Evolutionary conservation across 1,140 invertebrate genomes (phyloP), one percentile per base, ranked within the genome.

Genomic region (Lineus longissimus): DNA sequence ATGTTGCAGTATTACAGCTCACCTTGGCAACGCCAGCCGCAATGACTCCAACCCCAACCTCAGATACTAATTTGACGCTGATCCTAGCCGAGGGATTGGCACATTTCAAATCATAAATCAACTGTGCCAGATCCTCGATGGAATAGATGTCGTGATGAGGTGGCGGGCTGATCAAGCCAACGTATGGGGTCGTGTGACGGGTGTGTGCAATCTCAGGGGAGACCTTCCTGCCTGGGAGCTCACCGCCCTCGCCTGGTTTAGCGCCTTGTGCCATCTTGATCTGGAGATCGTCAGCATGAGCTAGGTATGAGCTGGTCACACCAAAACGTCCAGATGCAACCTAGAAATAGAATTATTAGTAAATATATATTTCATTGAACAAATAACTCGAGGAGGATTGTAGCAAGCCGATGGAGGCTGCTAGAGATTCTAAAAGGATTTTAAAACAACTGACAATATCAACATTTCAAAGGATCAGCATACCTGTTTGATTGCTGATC

Each of bases 131-230:
- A 85, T 99, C 97, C 84, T 99, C 97, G 75, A 99, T 99, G 36
- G 94, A 97, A 83, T 99, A 99, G 80, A 99, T 98, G 78, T 99
- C 96, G 81, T 99, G 97, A 85, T 99, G 97, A 6, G 97, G 97
- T 6, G 97, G 96, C 33, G 97, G 97, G 0, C 95, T 98, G 76
- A 99, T 98, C 0, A 99, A 83, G 57, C 97, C 97, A n/a, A 99
- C 97, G 7, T 95, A 95, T 6, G 95, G 86, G 1, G 98, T 94
- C 0, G 95, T 98, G 81, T 97, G 94, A 56, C 97, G 86, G 1
- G 94, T 97, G 63, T 88, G 87, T 6, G 96, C 97, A 77, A 99
- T 99, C 57, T 97, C 94, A 73, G 91, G 89, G 0, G 94, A 94
- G 66, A 80, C 80, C 79, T 83, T 83, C 63, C 81, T 79, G 0